Conservation (phyloP, 2,797 vertebrate genomes). For the Notolabrus celidotus region DNA sequence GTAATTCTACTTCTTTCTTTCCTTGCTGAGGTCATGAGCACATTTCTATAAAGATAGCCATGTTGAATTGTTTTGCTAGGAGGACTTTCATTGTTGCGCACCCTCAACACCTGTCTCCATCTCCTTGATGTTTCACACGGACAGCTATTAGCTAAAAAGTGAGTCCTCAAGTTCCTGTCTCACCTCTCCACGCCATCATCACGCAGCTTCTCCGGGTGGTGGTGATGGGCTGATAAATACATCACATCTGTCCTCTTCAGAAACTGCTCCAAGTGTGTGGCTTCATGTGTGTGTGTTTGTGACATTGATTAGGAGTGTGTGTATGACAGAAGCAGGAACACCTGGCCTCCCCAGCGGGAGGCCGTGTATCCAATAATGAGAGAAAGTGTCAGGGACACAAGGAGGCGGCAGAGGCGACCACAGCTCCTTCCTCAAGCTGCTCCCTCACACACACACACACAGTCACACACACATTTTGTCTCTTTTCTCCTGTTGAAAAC, state of each 20-base stretch:
- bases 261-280: neutral
- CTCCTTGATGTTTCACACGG: constrained; percentile 43
- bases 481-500: constrained; percentile 20
- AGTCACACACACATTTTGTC: constrained; percentile 9
- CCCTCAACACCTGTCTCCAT: constrained; percentile 32
- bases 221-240: constrained; percentile 52
- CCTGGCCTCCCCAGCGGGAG: constrained; percentile 71
- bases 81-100: neutral
- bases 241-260: constrained; percentile 45
- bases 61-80: neutral
- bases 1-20: neutral
- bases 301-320: constrained; percentile 32
- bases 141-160: constrained; percentile 43
- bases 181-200: constrained; percentile 39
- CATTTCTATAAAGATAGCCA: neutral
- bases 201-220: constrained; percentile 50
- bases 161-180: constrained; percentile 38
- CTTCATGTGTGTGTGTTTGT: constrained; percentile 2
- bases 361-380: constrained; percentile 75
- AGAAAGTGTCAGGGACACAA: constrained; percentile 67
- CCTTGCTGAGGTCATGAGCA: neutral
- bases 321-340: constrained; percentile 67
- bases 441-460: neutral
- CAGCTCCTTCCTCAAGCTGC: constrained; percentile 13
- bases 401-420: constrained; percentile 20